Evolutionary conservation across 2,888 invertebrate species (phyloP).

Genomic region (Heliothis peltigera): DNA sequence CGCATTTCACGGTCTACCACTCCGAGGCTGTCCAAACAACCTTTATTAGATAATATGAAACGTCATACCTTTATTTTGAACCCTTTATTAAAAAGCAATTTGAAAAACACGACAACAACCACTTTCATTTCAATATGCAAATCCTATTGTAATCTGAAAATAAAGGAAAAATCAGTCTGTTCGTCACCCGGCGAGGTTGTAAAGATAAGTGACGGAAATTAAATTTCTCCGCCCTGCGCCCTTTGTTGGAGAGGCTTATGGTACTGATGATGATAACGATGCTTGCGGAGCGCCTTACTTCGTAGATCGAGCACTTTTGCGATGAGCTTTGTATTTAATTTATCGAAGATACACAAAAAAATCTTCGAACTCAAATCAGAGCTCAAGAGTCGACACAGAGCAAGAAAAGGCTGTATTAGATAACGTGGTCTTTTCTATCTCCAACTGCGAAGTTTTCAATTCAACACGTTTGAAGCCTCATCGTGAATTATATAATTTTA

Average conservation of each 20-base stretch:
- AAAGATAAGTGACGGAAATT: constrained; percentile 34
- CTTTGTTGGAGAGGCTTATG: constrained; percentile 19
- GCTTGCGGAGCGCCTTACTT: background rate
- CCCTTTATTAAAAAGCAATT: constrained; percentile 44
- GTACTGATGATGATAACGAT: background rate
- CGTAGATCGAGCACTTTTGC: background rate
- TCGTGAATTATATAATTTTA: no score
- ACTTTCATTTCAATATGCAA: constrained; percentile 36
- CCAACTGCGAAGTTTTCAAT: background rate
- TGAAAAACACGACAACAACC: constrained; percentile 27
- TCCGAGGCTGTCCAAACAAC: constrained; percentile 63
- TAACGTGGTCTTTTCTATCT: background rate
- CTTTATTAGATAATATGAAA: constrained; percentile 46
- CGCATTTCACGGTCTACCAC: constrained; percentile 68
- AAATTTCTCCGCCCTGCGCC: constrained; percentile 20
- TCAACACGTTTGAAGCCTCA: background rate
- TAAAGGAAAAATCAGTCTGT: constrained; percentile 34
- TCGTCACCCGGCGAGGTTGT: constrained; percentile 30
- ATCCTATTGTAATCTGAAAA: constrained; percentile 34
- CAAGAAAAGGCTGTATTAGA: background rate
- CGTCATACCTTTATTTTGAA: constrained; percentile 11
- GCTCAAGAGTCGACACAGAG: background rate
- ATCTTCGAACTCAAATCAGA: no score
- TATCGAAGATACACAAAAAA: background rate
- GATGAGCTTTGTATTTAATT: background rate